phyloP scores from a whole-genome alignment of 2,113 vertebrate species.

The Xenopus laevis region DNA sequence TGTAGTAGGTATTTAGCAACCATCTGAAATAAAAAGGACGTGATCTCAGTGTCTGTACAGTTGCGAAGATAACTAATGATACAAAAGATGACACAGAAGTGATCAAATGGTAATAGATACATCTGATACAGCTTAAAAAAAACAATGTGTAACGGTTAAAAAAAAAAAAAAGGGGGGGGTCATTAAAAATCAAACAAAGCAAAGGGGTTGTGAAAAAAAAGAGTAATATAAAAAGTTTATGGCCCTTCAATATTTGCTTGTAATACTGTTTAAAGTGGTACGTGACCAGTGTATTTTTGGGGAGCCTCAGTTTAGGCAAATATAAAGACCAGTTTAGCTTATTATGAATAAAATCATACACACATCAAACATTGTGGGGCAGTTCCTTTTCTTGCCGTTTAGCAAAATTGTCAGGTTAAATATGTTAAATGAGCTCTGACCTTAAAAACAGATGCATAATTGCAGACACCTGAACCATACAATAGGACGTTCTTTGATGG shows the following conservation, averaged over 20 bases:
- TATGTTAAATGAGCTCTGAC: background rate
- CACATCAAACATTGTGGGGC: background rate
- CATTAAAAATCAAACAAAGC: too few species aligned
- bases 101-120: background rate
- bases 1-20: too few species aligned
- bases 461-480: background rate
- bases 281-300: background rate
- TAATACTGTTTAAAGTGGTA: background rate
- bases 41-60: background rate
- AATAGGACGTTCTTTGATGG: conserved; percentile 1
- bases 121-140: background rate
- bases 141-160: background rate
- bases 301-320: background rate
- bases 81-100: background rate
- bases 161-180: background rate
- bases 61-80: background rate
- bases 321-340: background rate
- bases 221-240: background rate
- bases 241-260: background rate
- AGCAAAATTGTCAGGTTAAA: background rate
- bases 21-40: background rate
- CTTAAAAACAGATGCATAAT: background rate
- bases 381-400: background rate
- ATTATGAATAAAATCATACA: background rate
- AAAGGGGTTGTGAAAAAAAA: background rate